Evolutionary conservation across 2,888 invertebrate genomes (phyloP), one percentile per base, ranked within the genome.

Genomic region (Agriopis aurantiaria): DNA sequence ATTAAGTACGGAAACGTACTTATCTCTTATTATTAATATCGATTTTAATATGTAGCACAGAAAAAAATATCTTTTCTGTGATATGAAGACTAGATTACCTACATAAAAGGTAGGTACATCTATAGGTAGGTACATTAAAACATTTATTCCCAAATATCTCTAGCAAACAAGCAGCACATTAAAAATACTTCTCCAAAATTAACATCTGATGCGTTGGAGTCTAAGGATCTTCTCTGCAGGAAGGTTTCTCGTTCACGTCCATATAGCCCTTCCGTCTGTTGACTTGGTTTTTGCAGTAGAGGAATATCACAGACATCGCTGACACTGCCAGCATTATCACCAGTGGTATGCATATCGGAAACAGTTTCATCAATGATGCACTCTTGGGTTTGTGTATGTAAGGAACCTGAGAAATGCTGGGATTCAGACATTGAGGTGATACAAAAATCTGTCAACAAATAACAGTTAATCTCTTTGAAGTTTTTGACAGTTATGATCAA

Each of bases 301-400:
- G 79, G 75, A 81, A 91, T 17, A 91, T 46, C 0, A 92, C 88
- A 0, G 93, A 93, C 4, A 90, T 71, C 3, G 89, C 91, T 0
- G 93, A 93, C 9, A 92, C 87, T 0, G 88, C 86, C 1, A 90
- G 82, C 93, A 93, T 93, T 10, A 82, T 81, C n/a, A 91, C 56
- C 61, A 93, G 71, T 0, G 92, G 92, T 8, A 91, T 74, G 76
- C 86, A 88, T 8, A 92, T 75, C 5, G 88, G 78, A 68, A 68
- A 81, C 75, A 91, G 76, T 88, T 85, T 70, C 64, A 72, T 87
- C 66, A 45, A 65, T 68, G 53, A 14, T 40, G 12, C 40, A 2
- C 59, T 49, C 52, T 55, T 14, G 45, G 17, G 17, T 41, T 53
- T 57, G 56, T 57, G 23, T 51, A 49, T 11, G 12, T 23, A 52